Base-by-base conservation (phyloP, 2,888 invertebrate genomes). In the Falcaria lacertinaria region DNA sequence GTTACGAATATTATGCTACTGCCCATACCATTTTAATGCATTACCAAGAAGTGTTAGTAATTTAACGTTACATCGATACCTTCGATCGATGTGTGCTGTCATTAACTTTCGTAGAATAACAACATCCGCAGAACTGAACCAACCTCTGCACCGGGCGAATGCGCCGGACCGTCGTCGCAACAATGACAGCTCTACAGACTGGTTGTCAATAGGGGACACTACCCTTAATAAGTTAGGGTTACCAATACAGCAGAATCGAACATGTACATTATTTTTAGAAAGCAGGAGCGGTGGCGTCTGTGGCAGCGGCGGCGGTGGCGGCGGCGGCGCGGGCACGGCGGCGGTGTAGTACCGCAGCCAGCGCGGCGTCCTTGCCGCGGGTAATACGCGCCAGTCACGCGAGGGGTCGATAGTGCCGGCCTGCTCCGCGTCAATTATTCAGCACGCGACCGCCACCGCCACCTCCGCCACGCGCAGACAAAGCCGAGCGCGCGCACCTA, bases 381-480 rank as follows among this genome's bases (percentile, higher is more conserved):
- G 66, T 79, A 76, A 80, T 74, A 68, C 77, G 74, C 70, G 75
- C 77, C 66, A 75, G 83, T 79, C 85, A 83, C 84, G 84, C 85
- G 80, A 89, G 80, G 80, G 89, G 90, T 89, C 89, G 90, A 88
- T 89, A 85, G 83, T 82, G 74, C 68, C 74, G 73, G 74, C 70
- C 83, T 82, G 80, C 79, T 82, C 81, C 75, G 78, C 79, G 70
- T 85, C 80, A 82, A 84, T 84, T 82, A 86, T 86, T 87, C 83
- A 86, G 74, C 85, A 80, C 75, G 79, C 79, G 69, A 76, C 73
- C 74, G 67, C 73, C 70, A 64, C 74, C 69, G 61, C 62, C 60
- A 60, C 67, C 66, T 50, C 59, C 70, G 75, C 68, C 74, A 71
- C 70, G 68, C 71, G 62, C 69, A 72, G 73, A 83, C 83, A 80